Evolutionary conservation across 2,113 vertebrate species (phyloP), one percentile per base, ranked within the genome.

Genomic region (Casuarius casuarius): DNA sequence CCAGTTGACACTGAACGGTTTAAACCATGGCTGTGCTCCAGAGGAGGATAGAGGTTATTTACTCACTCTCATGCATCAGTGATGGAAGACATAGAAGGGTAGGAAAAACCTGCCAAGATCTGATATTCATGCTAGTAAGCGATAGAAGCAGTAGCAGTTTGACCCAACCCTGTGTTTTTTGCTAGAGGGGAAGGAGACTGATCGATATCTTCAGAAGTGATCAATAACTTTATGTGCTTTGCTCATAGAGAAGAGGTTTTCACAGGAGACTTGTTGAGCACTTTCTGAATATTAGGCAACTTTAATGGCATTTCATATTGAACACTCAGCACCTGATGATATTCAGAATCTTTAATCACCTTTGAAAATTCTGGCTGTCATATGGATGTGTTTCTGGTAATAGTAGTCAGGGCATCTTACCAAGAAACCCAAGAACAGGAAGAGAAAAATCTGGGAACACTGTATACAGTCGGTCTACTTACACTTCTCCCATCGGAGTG

Each of bases 11-110:
- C 78, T 88, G 56, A 77, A 70, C 49, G 68, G 56, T 80, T 95
- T 83, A 91, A 80, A 90, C n/a, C 1, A 0, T 85, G 84, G 81
- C 81, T 25, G 18, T 80, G 58, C 61, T 94, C 89, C 91, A 87
- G 85, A 91, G 71, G 19, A 87, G 63, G 75, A 83, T 56, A 93
- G 84, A 92, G 85, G 35, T 68, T 90, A 71, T 44, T 94, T 90
- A 89, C 84, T 74, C 51, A 76, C 49, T 63, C 15, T 66, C 89
- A 85, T 85, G 49, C 56, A 87, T 83, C 71, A 38, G 33, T 85
- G 73, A 46, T 85, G 46, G 75, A 84, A 80, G 81, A 79, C 91
- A 92, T 35, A 66, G 71, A 79, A 79, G 54, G 25, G 58, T 6
- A 66, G 48, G 52, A 21, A 91, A 95, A 84, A 77, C 68, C 61